Evolutionary conservation across 1,140 invertebrate species (phyloP).

Genomic region (Diachasma alloeum): DNA sequence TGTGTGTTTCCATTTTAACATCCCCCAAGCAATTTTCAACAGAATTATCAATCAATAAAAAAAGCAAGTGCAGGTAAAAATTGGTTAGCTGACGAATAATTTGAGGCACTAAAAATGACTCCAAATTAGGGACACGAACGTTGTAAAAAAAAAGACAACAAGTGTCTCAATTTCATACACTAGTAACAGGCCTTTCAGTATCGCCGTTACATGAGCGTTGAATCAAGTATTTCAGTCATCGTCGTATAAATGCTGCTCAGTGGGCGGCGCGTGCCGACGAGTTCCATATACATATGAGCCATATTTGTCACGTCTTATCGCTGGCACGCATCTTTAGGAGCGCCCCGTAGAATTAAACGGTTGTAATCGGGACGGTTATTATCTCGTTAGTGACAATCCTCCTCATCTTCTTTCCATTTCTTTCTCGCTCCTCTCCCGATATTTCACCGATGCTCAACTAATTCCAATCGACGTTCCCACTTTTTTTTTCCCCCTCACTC

Average conservation of each 20-base stretch:
- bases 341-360: slow-evolving; percentile 50
- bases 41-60: too few species aligned
- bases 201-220: slow-evolving; percentile 5
- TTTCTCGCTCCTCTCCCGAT: not conserved
- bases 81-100: too few species aligned
- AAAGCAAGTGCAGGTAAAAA: too few species aligned
- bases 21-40: too few species aligned
- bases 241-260: slow-evolving; percentile 22
- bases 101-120: too few species aligned
- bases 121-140: too few species aligned
- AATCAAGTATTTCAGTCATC: slow-evolving; percentile 5
- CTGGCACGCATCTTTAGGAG: slow-evolving; percentile 48
- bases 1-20: too few species aligned
- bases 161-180: too few species aligned
- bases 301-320: slow-evolving; percentile 62
- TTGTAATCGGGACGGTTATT: slow-evolving; percentile 57
- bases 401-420: not conserved
- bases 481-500: not conserved
- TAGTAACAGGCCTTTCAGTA: not conserved
- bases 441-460: not conserved
- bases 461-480: not conserved
- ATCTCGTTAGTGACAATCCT: slow-evolving; percentile 52
- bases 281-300: slow-evolving; percentile 47
- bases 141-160: too few species aligned
- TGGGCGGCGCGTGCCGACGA: slow-evolving; percentile 37